Base-by-base conservation (phyloP, 2,113 vertebrate species). In the Oryzias curvinotus region DNA sequence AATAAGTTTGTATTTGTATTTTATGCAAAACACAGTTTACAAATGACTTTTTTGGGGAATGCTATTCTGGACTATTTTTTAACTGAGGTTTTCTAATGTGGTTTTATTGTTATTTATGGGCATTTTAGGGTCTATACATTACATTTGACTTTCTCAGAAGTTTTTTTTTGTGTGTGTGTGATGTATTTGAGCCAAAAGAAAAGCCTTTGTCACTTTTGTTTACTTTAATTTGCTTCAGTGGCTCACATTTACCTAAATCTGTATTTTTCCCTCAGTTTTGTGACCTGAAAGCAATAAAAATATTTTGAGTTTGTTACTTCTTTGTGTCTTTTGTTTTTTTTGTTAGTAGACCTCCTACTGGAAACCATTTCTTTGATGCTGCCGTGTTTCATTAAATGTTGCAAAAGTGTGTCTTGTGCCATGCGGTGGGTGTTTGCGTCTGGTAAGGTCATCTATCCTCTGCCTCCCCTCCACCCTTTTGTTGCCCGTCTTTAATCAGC, bases 401-500 rank as follows among this genome's bases (percentile, higher is more conserved):
- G 23, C 66, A 26, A 48, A 14, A 12, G 14, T 62, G 6, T 62
- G 49, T 25, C 44, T 45, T 25, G 57, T 73, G 58, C 21, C 19
- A 23, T 65, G 60, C 43, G 18, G 66, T 67, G 76, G 61, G 57
- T 64, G 66, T 64, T 55, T 57, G 62, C 45, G 63, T 15, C 54
- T 50, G 60, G 45, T 61, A 45, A 66, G 67, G 75, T 68, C 52
- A 68, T 83, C 78, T 80, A 68, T 88, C 78, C 77, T 71, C 75
- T 46, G 0, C 3, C 8, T 65, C 71, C 36, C 80, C 66, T 74
- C 83, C 75, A 68, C 81, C 81, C 76, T 77, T 68, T 78, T 77
- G 82, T 75, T 85, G 72, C 62, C 71, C 71, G 61, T 83, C 89
- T 91, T 92, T 93, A 92, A 92, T 93, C 92, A 93, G 85, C 57